Evolutionary conservation across 2,797 vertebrate species (phyloP).

Genomic region (Sebastes itinus): DNA sequence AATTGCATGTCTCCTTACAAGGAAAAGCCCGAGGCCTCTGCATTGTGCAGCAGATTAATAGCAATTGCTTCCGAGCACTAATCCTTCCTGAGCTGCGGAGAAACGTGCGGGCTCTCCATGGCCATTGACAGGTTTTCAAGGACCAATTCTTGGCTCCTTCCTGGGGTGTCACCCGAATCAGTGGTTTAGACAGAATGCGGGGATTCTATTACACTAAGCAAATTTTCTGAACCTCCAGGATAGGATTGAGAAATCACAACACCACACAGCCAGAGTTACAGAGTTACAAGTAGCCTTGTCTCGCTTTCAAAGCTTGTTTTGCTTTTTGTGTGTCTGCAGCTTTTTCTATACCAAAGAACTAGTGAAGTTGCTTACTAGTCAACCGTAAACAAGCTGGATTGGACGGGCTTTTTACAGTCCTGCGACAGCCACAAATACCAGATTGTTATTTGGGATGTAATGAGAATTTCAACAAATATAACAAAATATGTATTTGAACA

Average conservation of each 20-base stretch:
- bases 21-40: constrained; percentile 25
- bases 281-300: not conserved
- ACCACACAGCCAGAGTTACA: not conserved
- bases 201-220: constrained; percentile 47
- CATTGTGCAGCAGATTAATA: constrained; percentile 22
- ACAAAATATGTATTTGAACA: too few relatives aligned
- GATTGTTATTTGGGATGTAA: too few relatives aligned
- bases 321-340: not conserved
- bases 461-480: too few relatives aligned
- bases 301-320: not conserved
- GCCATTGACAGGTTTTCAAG: constrained; percentile 47
- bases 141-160: constrained; percentile 37
- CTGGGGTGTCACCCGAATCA: constrained; percentile 25
- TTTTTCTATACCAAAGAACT: not conserved
- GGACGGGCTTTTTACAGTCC: too few relatives aligned
- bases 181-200: constrained; percentile 16
- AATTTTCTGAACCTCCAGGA: constrained; percentile 22
- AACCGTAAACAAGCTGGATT: not conserved
- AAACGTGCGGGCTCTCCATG: constrained; percentile 37
- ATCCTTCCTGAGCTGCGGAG: constrained; percentile 45
- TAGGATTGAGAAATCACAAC: not conserved
- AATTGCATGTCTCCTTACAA: not conserved
- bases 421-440: too few relatives aligned
- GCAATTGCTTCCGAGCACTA: constrained; percentile 38
- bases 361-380: not conserved